Base-by-base conservation (phyloP, 2,113 vertebrate genomes). In the Chaetodon auriga region DNA sequence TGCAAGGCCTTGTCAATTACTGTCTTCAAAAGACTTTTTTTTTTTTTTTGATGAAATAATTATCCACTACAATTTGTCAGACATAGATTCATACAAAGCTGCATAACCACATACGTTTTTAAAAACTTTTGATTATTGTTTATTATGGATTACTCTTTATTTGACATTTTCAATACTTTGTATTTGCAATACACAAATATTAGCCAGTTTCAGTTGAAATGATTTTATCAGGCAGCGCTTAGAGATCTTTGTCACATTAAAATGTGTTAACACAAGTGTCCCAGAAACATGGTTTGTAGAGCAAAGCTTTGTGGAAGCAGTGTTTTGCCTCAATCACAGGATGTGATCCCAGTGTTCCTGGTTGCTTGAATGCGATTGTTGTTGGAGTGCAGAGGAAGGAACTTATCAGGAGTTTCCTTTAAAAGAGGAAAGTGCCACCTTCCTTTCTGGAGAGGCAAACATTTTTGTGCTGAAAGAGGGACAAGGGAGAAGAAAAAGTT, bases 381-480 rank as follows among this genome's bases (percentile, higher is more conserved):
- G 62, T 89, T 78, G 53, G 57, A 78, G 74, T 49, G 25, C 84
- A 91, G 66, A 94, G 93, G 93, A 95, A 95, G 92, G 91, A 92
- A 94, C 87, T 84, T 78, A 82, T 90, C 90, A 82, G 85, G 89
- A 87, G 92, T 92, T 95, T 96, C 94, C 95, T 95, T 87, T 91
- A 58, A 76, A 88, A 90, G 89, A 92, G 93, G 93, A 95, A 95
- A 91, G 79, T 85, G 68, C 83, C 81, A 74, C 68, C 79, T 94
- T 93, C 91, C 91, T 91, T 86, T 94, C 71, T 93, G 78, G 80
- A 89, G 87, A 85, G 80, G 87, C 85, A 87, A 92, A 91, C 83
- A 80, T 81, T 88, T 91, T 82, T 83, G 58, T 72, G 80, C 80
- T 88, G 77, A 87, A 90, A 84, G 69, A 75, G 83, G 70, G 75